Evolutionary conservation across 2,113 vertebrate genomes (phyloP), one percentile per base, ranked within the genome.

Genomic region (Corythaeola cristata): DNA sequence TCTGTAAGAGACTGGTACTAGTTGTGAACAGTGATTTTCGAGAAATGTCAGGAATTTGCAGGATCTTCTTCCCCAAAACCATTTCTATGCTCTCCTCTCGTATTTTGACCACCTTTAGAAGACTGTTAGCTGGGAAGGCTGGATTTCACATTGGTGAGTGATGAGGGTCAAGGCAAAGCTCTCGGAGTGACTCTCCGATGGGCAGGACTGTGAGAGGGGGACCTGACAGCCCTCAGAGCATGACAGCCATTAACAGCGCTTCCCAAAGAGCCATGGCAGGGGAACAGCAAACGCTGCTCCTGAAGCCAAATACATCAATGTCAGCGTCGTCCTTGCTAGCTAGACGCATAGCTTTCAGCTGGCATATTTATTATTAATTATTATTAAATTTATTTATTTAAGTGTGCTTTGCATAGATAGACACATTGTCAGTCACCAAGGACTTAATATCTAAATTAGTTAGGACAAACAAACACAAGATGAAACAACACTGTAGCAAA

Each of bases 361-460:
- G 91, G 86, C 33, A 63, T 94, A 96, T 89, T 94, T 94, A 93
- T 94, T 96, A 96, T 95, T 90, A 96, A 97, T 96, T 94, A 95
- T 95, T 95, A 96, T 95, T 95, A 94, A 80, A 95, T 91, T 74
- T 94, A 92, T 97, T 95, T 97, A 95, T 97, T 96, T 76, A 95
- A 82, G 64, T 94, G 74, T 93, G 92, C 74, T 97, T 93, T 92
- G 88, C 86, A 94, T 63, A 94, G 96, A 95, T 96, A 96, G 95
- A 88, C 88, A 89, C 74, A 78, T 35, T 92, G 93, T 56, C 93
- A 88, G 96, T 93, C 97, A 96, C 96, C 90, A 93, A 97, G 97
- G 96, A 95, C 78, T 96, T 96, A 95, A 94, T 96, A 97, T 97
- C 95, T 96, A 97, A 97, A 97, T 96, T 94, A 96, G 86, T 72